These are phyloP conservation scores for Pseudolaguvia tuberculata DNA, from an alignment of 2,113 vertebrate genomes.

Conservation along the genomic window DNA sequence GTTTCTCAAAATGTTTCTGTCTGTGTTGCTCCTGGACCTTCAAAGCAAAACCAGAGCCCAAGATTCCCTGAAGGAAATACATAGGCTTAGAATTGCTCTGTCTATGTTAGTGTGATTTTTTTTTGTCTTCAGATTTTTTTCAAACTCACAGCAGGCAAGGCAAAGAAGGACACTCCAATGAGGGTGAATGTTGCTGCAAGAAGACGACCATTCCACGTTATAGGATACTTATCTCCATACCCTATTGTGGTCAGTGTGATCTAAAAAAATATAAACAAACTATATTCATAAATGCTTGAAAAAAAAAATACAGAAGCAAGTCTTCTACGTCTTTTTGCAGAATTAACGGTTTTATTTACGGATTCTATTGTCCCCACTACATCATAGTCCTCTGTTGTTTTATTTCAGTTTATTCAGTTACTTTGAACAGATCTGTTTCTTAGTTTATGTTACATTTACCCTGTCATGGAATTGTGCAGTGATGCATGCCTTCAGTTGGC, in stretches of 20 bases:
- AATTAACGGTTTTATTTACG: background rate
- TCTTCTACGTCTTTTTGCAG: background rate
- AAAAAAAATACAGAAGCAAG: background rate
- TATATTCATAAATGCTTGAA: background rate
- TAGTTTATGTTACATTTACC: background rate
- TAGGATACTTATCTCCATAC: conserved; percentile 93
- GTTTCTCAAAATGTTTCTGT: conserved; percentile 86
- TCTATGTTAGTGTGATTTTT: background rate
- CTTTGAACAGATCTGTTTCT: background rate
- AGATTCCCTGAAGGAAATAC: conserved; percentile 69
- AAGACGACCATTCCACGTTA: conserved; percentile 94
- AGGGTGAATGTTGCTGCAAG: conserved; percentile 90
- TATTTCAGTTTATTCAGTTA: background rate
- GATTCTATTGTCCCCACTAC: background rate
- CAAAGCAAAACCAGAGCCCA: conserved; percentile 84
- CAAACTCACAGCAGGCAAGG: conserved; percentile 85
- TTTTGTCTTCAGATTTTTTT: background rate
- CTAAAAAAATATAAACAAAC: conserved; percentile 62
- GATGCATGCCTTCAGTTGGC: background rate
- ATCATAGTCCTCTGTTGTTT: background rate
- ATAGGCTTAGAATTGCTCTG: background rate
- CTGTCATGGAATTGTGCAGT: background rate
- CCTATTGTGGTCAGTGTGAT: conserved; percentile 96
- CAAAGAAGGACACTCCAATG: conserved; percentile 95
- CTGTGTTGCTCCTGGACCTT: conserved; percentile 88